Evolutionary conservation across 2,888 invertebrate species (phyloP).

Genomic region (Athalia cordata): DNA sequence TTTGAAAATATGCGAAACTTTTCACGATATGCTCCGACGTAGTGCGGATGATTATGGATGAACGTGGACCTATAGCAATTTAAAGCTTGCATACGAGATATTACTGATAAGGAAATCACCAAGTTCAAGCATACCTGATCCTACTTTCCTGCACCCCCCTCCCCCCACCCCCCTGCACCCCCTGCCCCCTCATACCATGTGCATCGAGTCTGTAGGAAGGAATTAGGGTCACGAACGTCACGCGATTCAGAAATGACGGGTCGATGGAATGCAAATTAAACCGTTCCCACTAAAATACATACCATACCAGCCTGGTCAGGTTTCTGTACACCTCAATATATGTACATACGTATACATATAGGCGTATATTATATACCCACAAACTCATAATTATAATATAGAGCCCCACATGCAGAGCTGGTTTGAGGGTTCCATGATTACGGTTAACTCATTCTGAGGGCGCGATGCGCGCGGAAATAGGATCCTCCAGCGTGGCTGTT

Average conservation of each 20-base stretch:
- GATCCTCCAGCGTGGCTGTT: too few species aligned
- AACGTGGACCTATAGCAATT: neutral
- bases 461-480: too few species aligned
- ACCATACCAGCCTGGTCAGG: constrained; percentile 25
- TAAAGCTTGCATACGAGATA: neutral
- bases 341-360: neutral
- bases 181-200: neutral
- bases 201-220: constrained; percentile 30
- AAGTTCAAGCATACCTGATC: constrained; percentile 32
- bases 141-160: too few species aligned
- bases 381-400: constrained; percentile 18
- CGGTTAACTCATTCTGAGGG: neutral
- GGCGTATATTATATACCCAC: neutral
- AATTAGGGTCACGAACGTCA: constrained; percentile 44
- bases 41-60: neutral
- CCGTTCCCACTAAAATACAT: constrained; percentile 40
- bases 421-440: neutral
- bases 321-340: neutral
- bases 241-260: constrained; percentile 37
- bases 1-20: too few species aligned
- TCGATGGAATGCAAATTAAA: constrained; percentile 46
- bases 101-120: constrained; percentile 21
- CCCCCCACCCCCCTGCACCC: too few species aligned
- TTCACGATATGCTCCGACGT: too few species aligned
- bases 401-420: constrained; percentile 3